These are phyloP conservation scores for Sebastes baramenuke DNA, from an alignment of 2,797 vertebrate species.

Conservation along the genomic window DNA sequence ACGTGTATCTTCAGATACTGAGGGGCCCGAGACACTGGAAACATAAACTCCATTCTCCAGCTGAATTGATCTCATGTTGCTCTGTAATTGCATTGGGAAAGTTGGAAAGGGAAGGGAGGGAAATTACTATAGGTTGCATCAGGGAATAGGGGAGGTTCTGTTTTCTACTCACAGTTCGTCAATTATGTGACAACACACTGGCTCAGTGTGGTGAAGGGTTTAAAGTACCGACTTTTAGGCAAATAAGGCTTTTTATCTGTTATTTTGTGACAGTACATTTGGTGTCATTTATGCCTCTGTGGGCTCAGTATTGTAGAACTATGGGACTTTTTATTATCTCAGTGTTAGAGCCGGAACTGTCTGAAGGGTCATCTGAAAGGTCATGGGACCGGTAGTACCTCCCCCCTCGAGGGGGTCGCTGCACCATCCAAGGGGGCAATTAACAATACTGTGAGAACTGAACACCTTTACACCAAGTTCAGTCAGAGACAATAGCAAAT, in stretches of 20 bases:
- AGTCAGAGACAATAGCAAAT: not conserved
- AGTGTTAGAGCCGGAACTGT: not conserved
- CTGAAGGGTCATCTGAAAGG: not conserved
- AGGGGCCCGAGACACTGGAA: slow-evolving; percentile 44
- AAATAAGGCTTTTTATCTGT: not conserved
- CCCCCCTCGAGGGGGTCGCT: not conserved
- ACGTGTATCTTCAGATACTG: slow-evolving; percentile 51
- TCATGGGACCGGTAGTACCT: not conserved
- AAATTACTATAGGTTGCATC: slow-evolving; percentile 43
- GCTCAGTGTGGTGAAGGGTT: not conserved
- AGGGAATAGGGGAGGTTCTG: slow-evolving; percentile 29
- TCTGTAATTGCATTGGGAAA: slow-evolving; percentile 71
- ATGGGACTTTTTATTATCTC: not conserved
- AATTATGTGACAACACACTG: slow-evolving; percentile 28
- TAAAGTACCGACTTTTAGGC: not conserved
- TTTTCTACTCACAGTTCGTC: slow-evolving; percentile 27
- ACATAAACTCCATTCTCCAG: slow-evolving; percentile 63
- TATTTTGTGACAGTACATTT: not conserved
- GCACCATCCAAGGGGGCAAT: not conserved
- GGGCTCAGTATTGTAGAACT: not conserved
- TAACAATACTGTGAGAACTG: not conserved
- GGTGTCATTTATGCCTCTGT: not conserved
- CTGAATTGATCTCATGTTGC: slow-evolving; percentile 70
- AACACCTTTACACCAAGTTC: not conserved
- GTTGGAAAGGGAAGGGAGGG: slow-evolving; percentile 24